Base-by-base conservation (phyloP, 2,797 vertebrate genomes). In the Ptychadena robeensis region DNA sequence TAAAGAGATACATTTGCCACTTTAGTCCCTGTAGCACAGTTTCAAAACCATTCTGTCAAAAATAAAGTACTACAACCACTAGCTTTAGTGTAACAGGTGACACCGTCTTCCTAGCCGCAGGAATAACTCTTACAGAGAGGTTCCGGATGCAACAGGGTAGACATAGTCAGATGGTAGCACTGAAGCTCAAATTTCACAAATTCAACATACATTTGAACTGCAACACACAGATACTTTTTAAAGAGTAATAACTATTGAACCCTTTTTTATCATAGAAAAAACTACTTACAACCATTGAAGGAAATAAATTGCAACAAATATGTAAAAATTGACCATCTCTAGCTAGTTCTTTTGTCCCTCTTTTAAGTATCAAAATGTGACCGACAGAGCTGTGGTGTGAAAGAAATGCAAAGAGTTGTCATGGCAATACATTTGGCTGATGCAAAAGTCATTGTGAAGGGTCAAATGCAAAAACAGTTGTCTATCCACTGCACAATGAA, bases 61-160 rank as follows among this genome's bases (percentile, higher is more conserved):
- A 95, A 92, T 93, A 93, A 93, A 94, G 90, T 93, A 95, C 94
- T 94, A 94, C 94, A 93, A 93, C 94, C 94, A 95, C 94, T 72
- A 90, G 92, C 92, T 94, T 94, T 90, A 94, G 92, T 94, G 94
- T 93, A 94, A 95, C 95, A 93, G 93, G 93, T 93, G 92, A 94
- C 91, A 89, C 94, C 92, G 93, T 91, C 89, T 87, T 85, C 86
- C 15, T 69, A 0, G 86, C 84, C 86, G 82, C 81, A 83, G 86
- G 89, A 89, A 89, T 90, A 91, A 89, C 88, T 86, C 87, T 87
- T 86, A 89, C 82, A 84, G 88, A 88, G 27, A 61, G 10, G 1
- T 31, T 66, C 15, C 9, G 68, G 86, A 89, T 82, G 80, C 87
- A 90, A 90, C 86, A 86, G 88, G 90, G 89, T 88, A 91, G 89